Evolutionary conservation across 2,113 vertebrate species (phyloP), one percentile per base, ranked within the genome.

Genomic region (Campylomormyrus numenius): DNA sequence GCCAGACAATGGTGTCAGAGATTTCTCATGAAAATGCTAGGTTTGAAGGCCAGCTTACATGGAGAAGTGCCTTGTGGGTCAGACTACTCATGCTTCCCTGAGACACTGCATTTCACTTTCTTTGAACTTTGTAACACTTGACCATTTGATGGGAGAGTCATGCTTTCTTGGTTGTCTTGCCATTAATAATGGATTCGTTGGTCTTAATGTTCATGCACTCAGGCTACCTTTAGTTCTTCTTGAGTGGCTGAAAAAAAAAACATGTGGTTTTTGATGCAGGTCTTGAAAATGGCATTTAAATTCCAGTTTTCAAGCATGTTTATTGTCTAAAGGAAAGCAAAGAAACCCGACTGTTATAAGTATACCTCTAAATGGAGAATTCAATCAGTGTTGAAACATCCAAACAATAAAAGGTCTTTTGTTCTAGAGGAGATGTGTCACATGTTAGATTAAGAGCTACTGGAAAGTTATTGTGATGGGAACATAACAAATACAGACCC

Each of bases 401-500:
- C 88, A 48, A 89, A 11, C 48, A 89, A 49, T 77, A 53, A 91
- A 88, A 46, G 48, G 85, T 50, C 66, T 86, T 77, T 58, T 89
- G 35, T 88, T 91, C 85, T 50, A 21, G 52, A 56, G 39, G 27
- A 21, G 27, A 46, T 85, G 70, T 77, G 83, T 86, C 90, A 89
- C 49, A 45, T 39, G 50, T 31, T 90, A 31, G 52, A 84, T 90
- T 85, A 74, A 90, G 52, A 50, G 50, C 86, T 88, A 90, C 62
- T 42, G 70, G 66, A 17, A 80, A 17, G 70, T 85, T 90, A 88
- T 83, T 92, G 90, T 90, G 87, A 91, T 88, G 92, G 89, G 85
- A 92, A 88, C 49, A 58, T 49, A 11, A 88, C 89, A 92, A 92
- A 92, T 91, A 92, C 90, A 92, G 89, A 66, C n/a, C 58, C 84